These are phyloP conservation scores for Rhabdomys pumilio DNA, from an alignment of 2,797 vertebrate genomes.

Conservation along the genomic window DNA sequence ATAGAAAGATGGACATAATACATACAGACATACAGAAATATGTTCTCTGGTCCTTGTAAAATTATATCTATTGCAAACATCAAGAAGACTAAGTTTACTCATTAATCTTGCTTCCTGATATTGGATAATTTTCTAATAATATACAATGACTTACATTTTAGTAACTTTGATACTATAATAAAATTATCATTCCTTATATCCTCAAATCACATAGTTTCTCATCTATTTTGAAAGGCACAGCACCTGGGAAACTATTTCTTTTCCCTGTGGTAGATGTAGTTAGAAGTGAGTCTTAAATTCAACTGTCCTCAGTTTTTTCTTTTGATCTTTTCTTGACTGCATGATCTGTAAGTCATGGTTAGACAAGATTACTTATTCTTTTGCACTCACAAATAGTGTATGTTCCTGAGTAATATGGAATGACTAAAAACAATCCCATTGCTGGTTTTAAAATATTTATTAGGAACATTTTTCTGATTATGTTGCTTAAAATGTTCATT, in stretches of 20 bases:
- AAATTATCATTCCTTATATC: neutral
- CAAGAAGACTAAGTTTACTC: conserved; percentile 2
- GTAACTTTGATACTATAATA: neutral
- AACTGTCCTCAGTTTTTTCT: conserved; percentile 40
- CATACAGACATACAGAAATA: conserved; percentile 9
- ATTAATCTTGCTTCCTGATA: neutral
- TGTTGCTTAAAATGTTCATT: neutral
- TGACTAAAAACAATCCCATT: neutral
- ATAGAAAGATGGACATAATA: neutral
- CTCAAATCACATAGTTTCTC: neutral
- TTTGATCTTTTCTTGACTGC: neutral
- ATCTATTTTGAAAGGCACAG: conserved; percentile 14
- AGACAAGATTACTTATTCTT: neutral
- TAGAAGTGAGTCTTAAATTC: neutral
- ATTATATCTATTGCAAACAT: neutral
- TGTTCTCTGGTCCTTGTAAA: neutral
- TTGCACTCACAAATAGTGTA: neutral
- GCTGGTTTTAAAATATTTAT: neutral
- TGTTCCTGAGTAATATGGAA: neutral
- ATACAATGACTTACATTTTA: neutral
- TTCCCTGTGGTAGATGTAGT: neutral
- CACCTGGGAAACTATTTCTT: neutral
- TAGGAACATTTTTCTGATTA: neutral
- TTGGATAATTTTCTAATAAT: neutral
- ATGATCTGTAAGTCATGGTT: neutral